Percentiles rank a stretch among this genome's conserved stretches.
Evolutionary conservation across 2,797 vertebrate genomes (phyloP).

Genomic region (Lithobates sylvaticus): DNA sequence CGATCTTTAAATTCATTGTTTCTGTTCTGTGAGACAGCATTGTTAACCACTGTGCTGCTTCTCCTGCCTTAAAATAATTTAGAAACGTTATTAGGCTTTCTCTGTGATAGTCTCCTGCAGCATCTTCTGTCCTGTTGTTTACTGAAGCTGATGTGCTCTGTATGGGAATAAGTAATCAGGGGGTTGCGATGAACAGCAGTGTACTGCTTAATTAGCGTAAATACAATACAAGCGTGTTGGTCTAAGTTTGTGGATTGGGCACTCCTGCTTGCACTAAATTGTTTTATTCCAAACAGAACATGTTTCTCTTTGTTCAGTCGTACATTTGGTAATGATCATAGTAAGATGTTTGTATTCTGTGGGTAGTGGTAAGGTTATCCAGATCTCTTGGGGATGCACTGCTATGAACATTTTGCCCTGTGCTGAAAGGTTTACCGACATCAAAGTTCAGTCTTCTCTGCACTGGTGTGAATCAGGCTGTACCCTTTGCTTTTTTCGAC

Average conservation of each 20-base stretch:
- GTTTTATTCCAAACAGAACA: neutral
- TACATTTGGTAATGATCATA: conserved; percentile 7
- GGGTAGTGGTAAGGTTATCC: conserved; percentile 21
- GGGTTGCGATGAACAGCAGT: neutral
- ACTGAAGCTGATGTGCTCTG: too few species aligned
- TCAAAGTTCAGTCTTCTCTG: conserved; percentile 22
- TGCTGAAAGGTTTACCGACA: conserved; percentile 26
- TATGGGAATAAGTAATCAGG: neutral
- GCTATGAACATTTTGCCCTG: conserved; percentile 21
- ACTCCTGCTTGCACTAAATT: neutral
- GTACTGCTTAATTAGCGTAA: neutral
- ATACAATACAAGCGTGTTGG: neutral
- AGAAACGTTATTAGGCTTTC: neutral
- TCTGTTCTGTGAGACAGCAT: too few species aligned
- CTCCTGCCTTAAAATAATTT: too few species aligned
- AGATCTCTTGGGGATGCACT: conserved; percentile 16
- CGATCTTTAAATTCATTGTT: too few species aligned
- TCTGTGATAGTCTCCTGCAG: neutral
- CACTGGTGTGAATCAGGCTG: conserved; percentile 21
- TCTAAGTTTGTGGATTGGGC: neutral
- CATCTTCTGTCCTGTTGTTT: neutral
- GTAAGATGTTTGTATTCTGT: conserved; percentile 13
- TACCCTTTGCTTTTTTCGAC: conserved; percentile 19
- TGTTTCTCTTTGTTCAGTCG: neutral
- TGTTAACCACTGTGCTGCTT: too few species aligned